Percentiles rank a stretch among this genome's conserved stretches.
phyloP scores from a whole-genome alignment of 2,113 vertebrate species.

The Oceanodroma tethys region DNA sequence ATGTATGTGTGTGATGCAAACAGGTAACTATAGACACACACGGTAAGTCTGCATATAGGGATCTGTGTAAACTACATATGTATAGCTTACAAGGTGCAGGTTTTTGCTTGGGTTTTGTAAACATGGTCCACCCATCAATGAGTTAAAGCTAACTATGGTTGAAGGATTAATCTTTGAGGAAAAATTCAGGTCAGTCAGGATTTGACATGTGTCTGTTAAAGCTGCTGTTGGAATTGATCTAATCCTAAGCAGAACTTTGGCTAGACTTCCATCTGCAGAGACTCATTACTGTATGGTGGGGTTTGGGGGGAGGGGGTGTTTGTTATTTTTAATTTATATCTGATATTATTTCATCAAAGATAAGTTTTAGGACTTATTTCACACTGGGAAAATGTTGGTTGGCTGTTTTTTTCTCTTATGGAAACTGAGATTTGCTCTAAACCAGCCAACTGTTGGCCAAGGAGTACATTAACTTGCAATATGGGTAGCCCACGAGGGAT shows the following conservation, averaged over 20 bases:
- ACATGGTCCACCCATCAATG: accelerated
- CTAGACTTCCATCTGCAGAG: neutral
- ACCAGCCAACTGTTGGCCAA: accelerated
- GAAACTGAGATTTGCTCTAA: neutral
- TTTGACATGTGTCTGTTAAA: constrained; percentile 14
- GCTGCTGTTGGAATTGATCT: neutral
- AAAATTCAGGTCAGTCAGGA: constrained; percentile 30
- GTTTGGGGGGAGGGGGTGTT: accelerated
- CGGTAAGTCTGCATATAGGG: accelerated
- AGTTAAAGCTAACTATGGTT: neutral
- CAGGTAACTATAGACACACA: accelerated
- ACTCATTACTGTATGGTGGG: accelerated
- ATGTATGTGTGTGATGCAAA: accelerated
- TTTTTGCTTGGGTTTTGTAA: neutral
- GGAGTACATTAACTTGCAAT: accelerated
- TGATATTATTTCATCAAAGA: neutral
- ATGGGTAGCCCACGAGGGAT: neutral
- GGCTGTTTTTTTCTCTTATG: neutral
- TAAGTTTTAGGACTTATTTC: neutral
- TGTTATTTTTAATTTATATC: neutral
- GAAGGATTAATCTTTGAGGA: constrained; percentile 15
- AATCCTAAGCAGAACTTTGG: neutral
- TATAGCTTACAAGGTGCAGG: accelerated
- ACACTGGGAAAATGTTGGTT: accelerated
- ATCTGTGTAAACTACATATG: accelerated